Base-by-base conservation (phyloP, 1,140 invertebrate species). In the Aphaenogaster ashmeadi region DNA sequence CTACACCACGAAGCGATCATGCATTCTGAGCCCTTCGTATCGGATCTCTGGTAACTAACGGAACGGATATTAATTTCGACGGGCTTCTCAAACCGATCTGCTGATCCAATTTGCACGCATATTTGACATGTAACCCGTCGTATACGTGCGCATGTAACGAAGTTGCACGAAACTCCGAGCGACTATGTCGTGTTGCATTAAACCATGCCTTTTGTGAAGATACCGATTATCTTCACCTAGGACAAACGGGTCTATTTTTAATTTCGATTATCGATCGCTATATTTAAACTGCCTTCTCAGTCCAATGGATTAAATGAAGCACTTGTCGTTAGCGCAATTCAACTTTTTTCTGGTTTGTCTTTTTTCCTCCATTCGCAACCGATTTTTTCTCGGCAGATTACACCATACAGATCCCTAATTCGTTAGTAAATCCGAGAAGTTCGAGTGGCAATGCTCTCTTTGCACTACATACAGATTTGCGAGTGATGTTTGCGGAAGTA, bases 31-130 rank as follows among this genome's bases (percentile, higher is more conserved):
- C 88, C 78, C 41, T 58, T 58, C 75, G 66, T 89, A 92, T 92
- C 91, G 89, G 87, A 88, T 92, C 90, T 89, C 87, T 85, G 77
- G 83, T 88, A 92, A 92, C 92, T 91, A 93, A 92, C 90, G 81
- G 87, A 93, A 92, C 92, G 93, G 92, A 93, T 93, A 93, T 93
- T 93, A 93, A 93, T 92, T 92, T 90, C 89, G 89, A 91, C 89
- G 78, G 62, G 87, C 80, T 89, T 88, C 91, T 92, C 88, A 87
- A 92, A 89, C 89, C 87, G 87, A 92, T 92, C 89, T 87, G 88
- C 91, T 91, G 89, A 93, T 93, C 87, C 88, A 93, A 93, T 93
- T 93, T 91, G 89, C 88, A 88, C 77, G 89, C 75, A 75, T 62
- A 81, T 91, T 91, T 90, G 64, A 88, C 64, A 13, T 86, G 27